Base-by-base conservation (phyloP, 2,113 vertebrate genomes). In the Chaetodon trifascialis region DNA sequence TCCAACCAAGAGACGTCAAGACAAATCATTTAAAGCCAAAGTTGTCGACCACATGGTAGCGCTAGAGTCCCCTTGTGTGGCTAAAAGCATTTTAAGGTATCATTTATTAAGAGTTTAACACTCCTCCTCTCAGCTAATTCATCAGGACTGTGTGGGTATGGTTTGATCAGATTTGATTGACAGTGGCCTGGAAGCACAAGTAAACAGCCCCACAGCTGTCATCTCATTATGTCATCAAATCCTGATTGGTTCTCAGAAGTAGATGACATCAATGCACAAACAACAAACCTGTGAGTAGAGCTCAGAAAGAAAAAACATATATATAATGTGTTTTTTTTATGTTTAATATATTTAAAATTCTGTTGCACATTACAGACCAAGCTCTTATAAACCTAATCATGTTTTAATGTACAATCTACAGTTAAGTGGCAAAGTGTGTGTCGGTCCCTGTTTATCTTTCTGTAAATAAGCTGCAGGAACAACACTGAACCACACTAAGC, bases 401-500 rank as follows among this genome's bases (percentile, higher is more conserved):
- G 21, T 65, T 65, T 54, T 30, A 25, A 52, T 5, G 7, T 30
- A 44, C 11, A 44, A 11, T 2, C 4, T 17, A 54, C 21, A 15
- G 1, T 15, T 0, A 73, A 73, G 49, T 52, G 46, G 36, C 4
- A 34, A 36, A 2, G 16, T 34, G 4, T 40, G 36, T 55, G 19
- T 47, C 23, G 47, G 4, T 19, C 16, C 7, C 2, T 63, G 42
- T 73, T 49, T 66, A 51, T 70, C 21, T 70, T 67, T 65, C 30
- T 66, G 19, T 63, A 51, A 30, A 60, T 5, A 62, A 66, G 73
- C 34, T 46, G 70, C 30, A 70, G 59, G 46, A 74, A 60, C 40
- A 47, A 51, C n/a, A 21, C 12, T 30, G 9, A 70, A 42, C n/a
- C 40, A 19, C 34, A 46, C 6, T 52, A 21, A n/a, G 54, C 21